phyloP scores from a whole-genome alignment of 2,113 vertebrate species.

The Monopterus albus region DNA sequence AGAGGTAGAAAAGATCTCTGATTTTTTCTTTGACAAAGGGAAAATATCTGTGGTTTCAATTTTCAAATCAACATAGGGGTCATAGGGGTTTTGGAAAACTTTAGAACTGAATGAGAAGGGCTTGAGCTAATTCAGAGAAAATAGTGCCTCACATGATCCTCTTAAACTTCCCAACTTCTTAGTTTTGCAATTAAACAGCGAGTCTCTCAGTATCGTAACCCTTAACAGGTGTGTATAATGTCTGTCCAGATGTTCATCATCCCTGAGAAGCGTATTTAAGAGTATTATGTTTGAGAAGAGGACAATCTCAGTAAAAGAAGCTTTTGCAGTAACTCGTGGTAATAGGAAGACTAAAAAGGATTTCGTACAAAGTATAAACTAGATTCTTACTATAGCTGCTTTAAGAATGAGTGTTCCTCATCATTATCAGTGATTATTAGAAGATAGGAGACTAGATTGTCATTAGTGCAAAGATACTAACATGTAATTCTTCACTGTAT shows the following conservation, averaged over 20 bases:
- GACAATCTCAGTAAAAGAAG: background rate
- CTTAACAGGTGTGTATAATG: background rate
- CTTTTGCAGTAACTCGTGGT: background rate
- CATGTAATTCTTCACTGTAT: background rate
- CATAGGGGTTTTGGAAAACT: background rate
- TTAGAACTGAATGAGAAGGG: background rate
- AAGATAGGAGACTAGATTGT: background rate
- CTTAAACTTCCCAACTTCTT: background rate
- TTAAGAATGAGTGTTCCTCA: background rate
- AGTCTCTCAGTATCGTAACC: background rate
- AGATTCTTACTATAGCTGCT: background rate
- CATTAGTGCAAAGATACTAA: background rate
- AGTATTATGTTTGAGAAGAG: background rate
- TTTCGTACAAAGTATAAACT: background rate
- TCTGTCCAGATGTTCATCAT: slow-evolving; percentile 16
- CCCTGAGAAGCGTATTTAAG: background rate
- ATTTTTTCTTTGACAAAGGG: no score
- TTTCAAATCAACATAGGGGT: background rate
- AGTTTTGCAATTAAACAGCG: background rate
- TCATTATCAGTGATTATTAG: background rate
- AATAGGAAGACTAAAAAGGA: background rate
- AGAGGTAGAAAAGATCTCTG: no score
- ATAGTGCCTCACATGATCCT: background rate
- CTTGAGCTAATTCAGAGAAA: background rate
- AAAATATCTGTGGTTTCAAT: background rate